These are phyloP conservation scores for Eriosoma lanigerum DNA, from an alignment of 1,140 invertebrate species.

Conservation along the genomic window DNA sequence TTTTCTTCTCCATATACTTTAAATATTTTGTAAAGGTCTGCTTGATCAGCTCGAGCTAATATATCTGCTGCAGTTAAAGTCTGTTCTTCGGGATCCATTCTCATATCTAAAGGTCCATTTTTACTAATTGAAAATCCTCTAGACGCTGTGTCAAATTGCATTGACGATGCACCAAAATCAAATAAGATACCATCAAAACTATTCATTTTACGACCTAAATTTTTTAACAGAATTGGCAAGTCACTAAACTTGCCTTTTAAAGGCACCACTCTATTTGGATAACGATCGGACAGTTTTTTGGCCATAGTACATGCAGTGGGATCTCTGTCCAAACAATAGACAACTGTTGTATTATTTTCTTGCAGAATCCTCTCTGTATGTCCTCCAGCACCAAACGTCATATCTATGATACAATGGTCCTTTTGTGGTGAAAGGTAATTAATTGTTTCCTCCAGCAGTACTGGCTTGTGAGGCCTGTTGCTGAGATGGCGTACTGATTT, in stretches of 20 bases:
- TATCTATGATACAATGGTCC: constrained; percentile 72
- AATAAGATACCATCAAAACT: constrained; percentile 85
- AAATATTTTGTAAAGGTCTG: constrained; percentile 78
- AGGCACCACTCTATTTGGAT: constrained; percentile 72
- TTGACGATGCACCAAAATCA: constrained; percentile 94
- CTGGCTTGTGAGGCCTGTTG: constrained; percentile 65
- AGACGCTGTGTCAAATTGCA: constrained; percentile 82
- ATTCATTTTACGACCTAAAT: constrained; percentile 64
- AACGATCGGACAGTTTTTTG: constrained; percentile 65
- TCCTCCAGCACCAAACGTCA: constrained; percentile 95
- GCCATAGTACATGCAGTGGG: constrained; percentile 74
- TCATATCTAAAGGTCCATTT: constrained; percentile 91
- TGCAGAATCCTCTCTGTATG: constrained; percentile 71
- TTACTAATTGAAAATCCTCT: constrained; percentile 84
- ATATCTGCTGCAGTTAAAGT: constrained; percentile 83
- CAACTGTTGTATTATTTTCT: constrained; percentile 61
- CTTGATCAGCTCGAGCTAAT: constrained; percentile 74
- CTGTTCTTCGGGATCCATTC: constrained; percentile 82
- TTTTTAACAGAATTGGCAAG: constrained; percentile 68
- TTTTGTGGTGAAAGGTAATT: constrained; percentile 67
- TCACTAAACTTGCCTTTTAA: constrained; percentile 87
- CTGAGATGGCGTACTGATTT: not conserved
- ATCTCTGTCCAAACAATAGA: constrained; percentile 88
- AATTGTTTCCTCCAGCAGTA: constrained; percentile 72
- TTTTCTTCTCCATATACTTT: constrained; percentile 92